These are phyloP conservation scores for Leucoma salicis DNA, from an alignment of 2,888 invertebrate species.

Conservation along the genomic window DNA sequence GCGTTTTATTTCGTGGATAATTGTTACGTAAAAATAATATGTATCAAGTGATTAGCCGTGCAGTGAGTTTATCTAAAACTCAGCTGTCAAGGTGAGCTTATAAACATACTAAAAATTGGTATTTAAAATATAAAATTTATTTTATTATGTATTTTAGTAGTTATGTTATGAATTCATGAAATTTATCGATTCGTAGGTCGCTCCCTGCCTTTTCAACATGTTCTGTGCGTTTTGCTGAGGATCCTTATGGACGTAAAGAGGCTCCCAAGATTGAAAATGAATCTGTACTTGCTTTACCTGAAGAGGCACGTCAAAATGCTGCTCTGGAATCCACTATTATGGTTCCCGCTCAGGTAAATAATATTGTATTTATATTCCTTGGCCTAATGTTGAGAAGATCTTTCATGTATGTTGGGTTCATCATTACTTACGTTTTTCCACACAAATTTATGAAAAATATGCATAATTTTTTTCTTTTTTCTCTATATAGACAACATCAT, in stretches of 20 bases:
- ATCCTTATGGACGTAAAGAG: constrained; percentile 60
- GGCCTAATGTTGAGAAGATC: too few species aligned
- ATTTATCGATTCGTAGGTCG: constrained; percentile 57
- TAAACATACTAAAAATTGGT: not conserved
- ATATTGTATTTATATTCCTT: too few species aligned
- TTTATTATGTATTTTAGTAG: too few species aligned
- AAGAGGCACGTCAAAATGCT: constrained; percentile 69
- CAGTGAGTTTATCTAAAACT: constrained; percentile 47
- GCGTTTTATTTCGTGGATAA: not conserved
- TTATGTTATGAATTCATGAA: too few species aligned
- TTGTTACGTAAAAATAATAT: constrained; percentile 51
- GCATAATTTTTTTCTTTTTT: too few species aligned
- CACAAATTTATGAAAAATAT: too few species aligned
- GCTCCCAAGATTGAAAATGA: constrained; percentile 77
- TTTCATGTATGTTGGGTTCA: too few species aligned
- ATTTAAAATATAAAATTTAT: too few species aligned
- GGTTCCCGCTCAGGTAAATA: constrained; percentile 77
- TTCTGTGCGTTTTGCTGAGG: constrained; percentile 32
- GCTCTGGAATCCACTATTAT: constrained; percentile 78
- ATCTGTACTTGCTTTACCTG: constrained; percentile 68
- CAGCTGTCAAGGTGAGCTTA: constrained; percentile 51
- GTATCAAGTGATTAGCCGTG: constrained; percentile 55
- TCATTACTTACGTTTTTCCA: too few species aligned
- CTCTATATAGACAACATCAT: too few species aligned
- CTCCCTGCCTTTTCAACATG: constrained; percentile 57